A percentile compares a stretch with the other conserved stretches of the same genome.
These are phyloP conservation scores for Dolichoris vasculosae DNA, from an alignment of 1,140 invertebrate species.

Conservation along the genomic window DNA sequence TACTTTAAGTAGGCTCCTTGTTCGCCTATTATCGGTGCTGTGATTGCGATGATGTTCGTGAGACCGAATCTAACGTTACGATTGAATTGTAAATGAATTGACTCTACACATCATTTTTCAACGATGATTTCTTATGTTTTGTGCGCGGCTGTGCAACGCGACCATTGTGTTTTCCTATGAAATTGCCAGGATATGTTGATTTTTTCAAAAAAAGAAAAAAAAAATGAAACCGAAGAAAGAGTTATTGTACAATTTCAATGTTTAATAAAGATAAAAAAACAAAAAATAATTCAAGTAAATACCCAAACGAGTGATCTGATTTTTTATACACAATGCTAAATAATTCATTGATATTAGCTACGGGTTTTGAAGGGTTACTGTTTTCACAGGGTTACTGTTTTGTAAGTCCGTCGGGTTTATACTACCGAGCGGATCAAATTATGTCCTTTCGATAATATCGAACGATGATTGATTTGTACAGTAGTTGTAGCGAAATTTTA, in stretches of 20 bases:
- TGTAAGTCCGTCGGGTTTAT: too few species aligned
- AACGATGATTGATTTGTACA: too few species aligned
- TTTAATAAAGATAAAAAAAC: constrained; percentile 39
- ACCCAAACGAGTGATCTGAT: background rate
- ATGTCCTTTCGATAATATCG: too few species aligned
- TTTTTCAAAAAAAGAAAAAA: constrained; percentile 45
- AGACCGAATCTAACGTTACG: constrained; percentile 20
- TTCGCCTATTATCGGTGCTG: constrained; percentile 48
- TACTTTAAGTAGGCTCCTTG: background rate
- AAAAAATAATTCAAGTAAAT: constrained; percentile 16
- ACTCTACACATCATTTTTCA: constrained; percentile 37
- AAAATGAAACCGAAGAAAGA: constrained; percentile 8
- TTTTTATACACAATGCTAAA: background rate
- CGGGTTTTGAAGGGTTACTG: too few species aligned
- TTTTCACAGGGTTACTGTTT: too few species aligned
- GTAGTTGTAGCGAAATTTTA: too few species aligned
- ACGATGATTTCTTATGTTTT: constrained; percentile 41
- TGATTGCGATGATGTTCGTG: constrained; percentile 42
- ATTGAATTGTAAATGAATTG: constrained; percentile 45
- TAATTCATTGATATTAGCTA: too few species aligned
- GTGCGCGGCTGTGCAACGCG: constrained; percentile 8
- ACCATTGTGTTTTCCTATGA: constrained; percentile 27
- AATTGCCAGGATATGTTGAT: constrained; percentile 42
- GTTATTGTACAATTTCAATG: constrained; percentile 45
- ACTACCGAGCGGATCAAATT: too few species aligned